phyloP scores from a whole-genome alignment of 1,140 invertebrate genomes.

The Bicyclus anynana region DNA sequence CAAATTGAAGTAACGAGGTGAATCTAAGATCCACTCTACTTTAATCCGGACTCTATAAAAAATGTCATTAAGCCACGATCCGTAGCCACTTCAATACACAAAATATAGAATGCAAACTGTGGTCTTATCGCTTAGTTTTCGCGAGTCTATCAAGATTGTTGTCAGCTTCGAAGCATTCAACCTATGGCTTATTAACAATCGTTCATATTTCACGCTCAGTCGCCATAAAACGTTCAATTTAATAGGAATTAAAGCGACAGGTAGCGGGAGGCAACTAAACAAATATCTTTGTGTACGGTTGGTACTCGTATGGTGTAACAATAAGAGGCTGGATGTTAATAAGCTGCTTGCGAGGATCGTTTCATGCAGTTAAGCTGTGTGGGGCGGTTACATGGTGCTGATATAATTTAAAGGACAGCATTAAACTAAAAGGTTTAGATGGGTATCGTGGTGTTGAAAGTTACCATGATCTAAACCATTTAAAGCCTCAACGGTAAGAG shows the following conservation, averaged over 20 bases:
- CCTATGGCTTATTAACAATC: neutral
- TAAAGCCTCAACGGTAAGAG: no score
- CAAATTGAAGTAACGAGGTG: no score
- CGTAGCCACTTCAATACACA: no score
- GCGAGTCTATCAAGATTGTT: neutral
- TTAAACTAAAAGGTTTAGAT: neutral
- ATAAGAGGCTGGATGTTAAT: conserved; percentile 28
- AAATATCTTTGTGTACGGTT: conserved; percentile 31
- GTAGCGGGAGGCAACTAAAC: conserved; percentile 5
- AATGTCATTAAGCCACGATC: no score
- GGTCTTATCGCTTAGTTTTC: neutral
- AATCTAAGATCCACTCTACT: no score
- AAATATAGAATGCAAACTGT: no score
- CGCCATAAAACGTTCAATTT: neutral
- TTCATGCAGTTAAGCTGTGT: conserved; percentile 33
- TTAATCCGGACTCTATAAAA: no score
- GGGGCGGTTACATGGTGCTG: conserved; percentile 29
- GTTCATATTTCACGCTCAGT: conserved; percentile 1
- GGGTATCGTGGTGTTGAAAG: no score
- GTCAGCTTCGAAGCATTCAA: neutral
- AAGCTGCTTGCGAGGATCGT: conserved; percentile 24
- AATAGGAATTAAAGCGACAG: conserved; percentile 8
- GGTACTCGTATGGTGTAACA: conserved; percentile 19
- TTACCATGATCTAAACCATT: no score
- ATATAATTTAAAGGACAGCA: neutral